Conservation (phyloP, 2,113 vertebrate genomes). For the Corydoras sp. region DNA sequence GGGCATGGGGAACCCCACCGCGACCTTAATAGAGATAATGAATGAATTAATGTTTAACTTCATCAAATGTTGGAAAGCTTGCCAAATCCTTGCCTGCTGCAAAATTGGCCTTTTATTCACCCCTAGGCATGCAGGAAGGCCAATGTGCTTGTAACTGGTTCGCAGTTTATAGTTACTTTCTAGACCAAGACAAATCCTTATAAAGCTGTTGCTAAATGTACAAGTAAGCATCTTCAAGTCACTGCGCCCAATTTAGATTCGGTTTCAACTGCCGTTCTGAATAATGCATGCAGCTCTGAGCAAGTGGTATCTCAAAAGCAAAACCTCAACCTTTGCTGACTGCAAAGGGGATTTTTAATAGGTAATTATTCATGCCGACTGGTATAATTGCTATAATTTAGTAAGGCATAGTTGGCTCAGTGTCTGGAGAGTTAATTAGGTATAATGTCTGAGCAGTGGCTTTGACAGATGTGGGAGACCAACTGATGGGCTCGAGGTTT, state of each 20-base stretch:
- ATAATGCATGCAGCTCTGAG: not conserved
- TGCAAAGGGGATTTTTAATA: slow-evolving; percentile 3
- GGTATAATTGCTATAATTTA: slow-evolving; percentile 11
- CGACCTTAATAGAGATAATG: no score
- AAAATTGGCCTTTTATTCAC: no score
- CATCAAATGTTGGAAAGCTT: no score
- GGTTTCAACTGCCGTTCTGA: not conserved
- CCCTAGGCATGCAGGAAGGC: no score
- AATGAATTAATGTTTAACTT: no score
- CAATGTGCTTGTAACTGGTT: no score
- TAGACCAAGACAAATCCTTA: no score
- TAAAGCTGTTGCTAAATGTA: no score
- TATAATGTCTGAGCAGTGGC: slow-evolving; percentile 20
- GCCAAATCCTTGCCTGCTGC: no score
- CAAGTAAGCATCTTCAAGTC: not conserved
- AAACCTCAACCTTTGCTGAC: not conserved
- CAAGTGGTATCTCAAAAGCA: not conserved
- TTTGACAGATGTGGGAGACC: slow-evolving; percentile 10
- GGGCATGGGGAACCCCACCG: no score
- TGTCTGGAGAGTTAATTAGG: slow-evolving; percentile 29
- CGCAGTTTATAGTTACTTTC: no score
- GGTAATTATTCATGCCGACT: slow-evolving; percentile 4
- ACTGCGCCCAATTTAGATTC: not conserved
- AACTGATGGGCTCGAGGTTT: not conserved
- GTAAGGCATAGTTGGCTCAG: not conserved